Evolutionary conservation across 2,888 invertebrate genomes (phyloP).

Genomic region (Luffia ferchaultella): DNA sequence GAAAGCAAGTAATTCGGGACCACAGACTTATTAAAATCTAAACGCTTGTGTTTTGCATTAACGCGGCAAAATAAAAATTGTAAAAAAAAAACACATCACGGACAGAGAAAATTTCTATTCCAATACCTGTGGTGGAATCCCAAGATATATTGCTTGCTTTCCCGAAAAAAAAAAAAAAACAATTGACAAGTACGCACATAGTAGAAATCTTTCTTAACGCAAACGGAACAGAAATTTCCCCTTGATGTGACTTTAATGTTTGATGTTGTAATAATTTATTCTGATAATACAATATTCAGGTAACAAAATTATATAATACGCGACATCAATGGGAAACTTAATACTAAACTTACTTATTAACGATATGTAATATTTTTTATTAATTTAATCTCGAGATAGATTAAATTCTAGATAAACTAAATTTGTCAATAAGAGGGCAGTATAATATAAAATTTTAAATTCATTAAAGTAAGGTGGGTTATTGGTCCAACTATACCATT

Average conservation of each 20-base stretch:
- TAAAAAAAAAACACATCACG: constrained; percentile 38
- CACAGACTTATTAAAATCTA: constrained; percentile 1
- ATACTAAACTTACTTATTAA: background rate
- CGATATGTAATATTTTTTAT: constrained; percentile 2
- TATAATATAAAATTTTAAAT: background rate
- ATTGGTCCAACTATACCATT: constrained; percentile 39
- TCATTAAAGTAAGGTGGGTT: too few relatives aligned
- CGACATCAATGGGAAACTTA: constrained; percentile 10
- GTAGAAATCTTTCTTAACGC: constrained; percentile 43
- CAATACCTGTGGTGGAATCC: constrained; percentile 16
- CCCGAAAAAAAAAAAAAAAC: constrained; percentile 28
- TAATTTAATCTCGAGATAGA: background rate
- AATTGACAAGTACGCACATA: constrained; percentile 18
- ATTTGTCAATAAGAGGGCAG: background rate
- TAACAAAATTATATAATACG: constrained; percentile 2
- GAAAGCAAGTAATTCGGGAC: constrained; percentile 52
- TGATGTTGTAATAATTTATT: constrained; percentile 2
- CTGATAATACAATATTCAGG: background rate
- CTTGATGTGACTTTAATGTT: constrained; percentile 33
- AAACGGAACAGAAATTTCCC: constrained; percentile 63
- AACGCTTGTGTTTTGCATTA: too few relatives aligned
- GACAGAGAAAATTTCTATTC: constrained; percentile 65
- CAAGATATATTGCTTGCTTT: constrained; percentile 47
- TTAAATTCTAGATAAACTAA: too few relatives aligned
- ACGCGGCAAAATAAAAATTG: constrained; percentile 13